Conservation (phyloP, 2,113 vertebrate species). For the Chamaetylas fuelleborni region DNA sequence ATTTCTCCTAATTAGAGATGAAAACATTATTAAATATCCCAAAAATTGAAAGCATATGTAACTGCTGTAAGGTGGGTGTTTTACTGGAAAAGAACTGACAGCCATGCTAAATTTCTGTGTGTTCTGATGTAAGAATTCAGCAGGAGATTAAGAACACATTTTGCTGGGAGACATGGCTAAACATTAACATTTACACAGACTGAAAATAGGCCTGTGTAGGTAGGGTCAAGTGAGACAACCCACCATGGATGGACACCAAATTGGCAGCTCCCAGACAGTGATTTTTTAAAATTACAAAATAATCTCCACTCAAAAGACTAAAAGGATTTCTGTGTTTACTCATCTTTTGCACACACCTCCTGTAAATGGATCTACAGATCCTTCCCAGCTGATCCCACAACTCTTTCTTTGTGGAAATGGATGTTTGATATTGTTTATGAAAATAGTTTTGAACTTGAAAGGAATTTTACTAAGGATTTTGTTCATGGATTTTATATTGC, state of each 20-base stretch:
- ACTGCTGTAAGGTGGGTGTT: constrained; percentile 44
- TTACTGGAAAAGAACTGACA: constrained; percentile 66
- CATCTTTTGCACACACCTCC: not conserved
- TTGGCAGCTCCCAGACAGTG: not conserved
- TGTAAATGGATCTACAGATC: not conserved
- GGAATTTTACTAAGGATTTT: not conserved
- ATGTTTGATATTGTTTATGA: not conserved
- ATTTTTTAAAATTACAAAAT: not conserved
- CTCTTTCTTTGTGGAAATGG: not conserved
- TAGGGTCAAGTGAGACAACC: not conserved
- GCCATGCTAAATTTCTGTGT: constrained; percentile 31
- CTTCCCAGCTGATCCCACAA: not conserved
- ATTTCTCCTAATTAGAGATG: constrained; percentile 54
- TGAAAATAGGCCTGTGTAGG: not conserved
- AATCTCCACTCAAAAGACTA: not conserved
- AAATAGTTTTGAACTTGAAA: not conserved
- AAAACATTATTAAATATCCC: constrained; percentile 58
- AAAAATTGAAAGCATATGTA: constrained; percentile 50
- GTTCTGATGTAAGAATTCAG: constrained; percentile 54
- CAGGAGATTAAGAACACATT: constrained; percentile 62
- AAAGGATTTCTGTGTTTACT: not conserved
- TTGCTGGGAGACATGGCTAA: constrained; percentile 11
- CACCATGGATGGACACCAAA: not conserved
- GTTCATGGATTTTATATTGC: not conserved
- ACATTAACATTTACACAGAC: not conserved